Evolutionary conservation across 2,888 invertebrate genomes (phyloP).

Genomic region (Cinara cedri): DNA sequence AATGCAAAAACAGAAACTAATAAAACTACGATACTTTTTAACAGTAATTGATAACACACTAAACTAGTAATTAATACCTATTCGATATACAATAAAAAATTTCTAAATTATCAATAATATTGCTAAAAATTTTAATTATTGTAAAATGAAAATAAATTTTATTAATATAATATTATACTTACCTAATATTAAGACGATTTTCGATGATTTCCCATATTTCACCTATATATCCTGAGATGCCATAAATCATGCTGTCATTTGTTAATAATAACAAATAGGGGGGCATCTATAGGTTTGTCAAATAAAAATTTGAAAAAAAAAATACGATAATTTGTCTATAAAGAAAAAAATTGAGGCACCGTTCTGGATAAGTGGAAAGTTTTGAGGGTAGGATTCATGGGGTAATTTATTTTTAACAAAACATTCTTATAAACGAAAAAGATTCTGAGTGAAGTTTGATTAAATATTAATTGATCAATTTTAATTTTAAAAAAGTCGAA

Average conservation of each 20-base stretch:
- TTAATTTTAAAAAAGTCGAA: no score
- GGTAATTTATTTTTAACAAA: neutral
- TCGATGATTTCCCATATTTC: constrained; percentile 58
- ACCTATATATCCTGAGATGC: constrained; percentile 57
- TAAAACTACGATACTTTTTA: neutral
- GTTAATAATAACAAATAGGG: constrained; percentile 54
- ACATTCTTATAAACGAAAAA: no score
- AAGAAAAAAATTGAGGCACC: no score
- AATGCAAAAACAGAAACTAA: neutral
- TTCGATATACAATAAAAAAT: no score
- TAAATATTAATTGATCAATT: no score
- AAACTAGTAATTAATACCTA: no score
- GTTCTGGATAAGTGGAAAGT: no score
- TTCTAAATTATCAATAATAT: constrained; percentile 11
- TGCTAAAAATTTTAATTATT: neutral
- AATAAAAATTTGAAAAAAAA: no score
- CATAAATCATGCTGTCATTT: constrained; percentile 29
- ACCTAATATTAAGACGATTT: constrained; percentile 51
- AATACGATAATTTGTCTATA: no score
- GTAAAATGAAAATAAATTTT: neutral
- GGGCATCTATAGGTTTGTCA: constrained; percentile 47
- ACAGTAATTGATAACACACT: neutral
- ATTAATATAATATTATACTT: neutral
- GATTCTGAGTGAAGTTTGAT: no score
- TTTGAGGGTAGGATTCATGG: no score